A percentile compares a stretch with the other conserved stretches of the same genome.
These are phyloP conservation scores for Paragorgia papillata DNA, from an alignment of 92 coral and sea anemone species.

Conservation along the genomic window DNA sequence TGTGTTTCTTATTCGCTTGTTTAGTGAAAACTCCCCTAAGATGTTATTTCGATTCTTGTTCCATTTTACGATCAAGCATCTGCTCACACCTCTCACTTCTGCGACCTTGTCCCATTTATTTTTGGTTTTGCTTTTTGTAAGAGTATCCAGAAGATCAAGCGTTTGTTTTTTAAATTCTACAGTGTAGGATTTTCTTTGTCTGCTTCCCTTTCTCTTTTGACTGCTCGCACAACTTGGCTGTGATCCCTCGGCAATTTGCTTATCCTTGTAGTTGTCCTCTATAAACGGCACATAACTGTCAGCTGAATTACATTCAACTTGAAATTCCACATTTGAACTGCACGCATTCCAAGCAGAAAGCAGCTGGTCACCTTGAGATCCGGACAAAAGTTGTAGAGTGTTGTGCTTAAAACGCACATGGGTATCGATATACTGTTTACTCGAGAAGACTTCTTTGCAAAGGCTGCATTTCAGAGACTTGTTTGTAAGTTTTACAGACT, in stretches of 20 bases:
- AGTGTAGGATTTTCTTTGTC: conserved; percentile 64
- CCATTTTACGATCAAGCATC: conserved; percentile 49
- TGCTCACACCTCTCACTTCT: conserved; percentile 27
- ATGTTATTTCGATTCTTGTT: conserved; percentile 37
- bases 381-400: too few relatives aligned
- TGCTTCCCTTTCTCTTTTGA: too few relatives aligned
- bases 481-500: not conserved
- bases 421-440: conserved; percentile 26
- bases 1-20: conserved; percentile 38
- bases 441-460: conserved; percentile 28
- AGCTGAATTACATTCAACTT: too few relatives aligned
- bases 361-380: too few relatives aligned
- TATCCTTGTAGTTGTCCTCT: too few relatives aligned
- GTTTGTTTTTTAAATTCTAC: conserved; percentile 58
- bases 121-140: not conserved
- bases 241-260: too few relatives aligned
- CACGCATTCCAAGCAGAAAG: too few relatives aligned
- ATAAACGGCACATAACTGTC: too few relatives aligned
- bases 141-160: conserved; percentile 35
- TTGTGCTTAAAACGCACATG: conserved; percentile 53
- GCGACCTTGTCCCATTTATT: not conserved
- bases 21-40: conserved; percentile 13
- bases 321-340: too few relatives aligned
- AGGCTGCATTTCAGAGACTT: conserved; percentile 40
- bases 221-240: too few relatives aligned